Percentiles rank a stretch among this genome's conserved stretches.
phyloP scores from a whole-genome alignment of 2,113 vertebrate species.

The Onychostoma macrolepis region DNA sequence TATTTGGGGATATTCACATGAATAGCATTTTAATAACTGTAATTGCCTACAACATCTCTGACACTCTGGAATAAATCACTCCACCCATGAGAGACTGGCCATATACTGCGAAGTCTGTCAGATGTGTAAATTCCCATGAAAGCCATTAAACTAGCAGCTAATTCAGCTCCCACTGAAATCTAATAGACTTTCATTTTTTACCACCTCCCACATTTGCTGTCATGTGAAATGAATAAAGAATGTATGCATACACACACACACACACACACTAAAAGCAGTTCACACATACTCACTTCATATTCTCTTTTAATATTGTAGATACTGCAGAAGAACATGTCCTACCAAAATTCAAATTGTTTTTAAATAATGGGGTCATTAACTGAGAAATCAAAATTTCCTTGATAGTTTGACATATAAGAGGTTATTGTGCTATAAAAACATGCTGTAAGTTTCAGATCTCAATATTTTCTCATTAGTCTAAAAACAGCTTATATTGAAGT shows the following conservation, averaged over 20 bases:
- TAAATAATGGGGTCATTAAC: background rate
- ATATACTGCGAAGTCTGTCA: conserved; percentile 64
- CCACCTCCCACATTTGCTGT: conserved; percentile 66
- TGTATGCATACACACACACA: conserved; percentile 45
- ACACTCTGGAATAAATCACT: conserved; percentile 65
- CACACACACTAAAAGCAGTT: conserved; percentile 45
- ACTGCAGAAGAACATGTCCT: no score
- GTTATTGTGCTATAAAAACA: no score
- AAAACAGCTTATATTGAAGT: no score
- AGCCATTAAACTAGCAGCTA: conserved; percentile 68
- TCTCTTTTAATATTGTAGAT: background rate
- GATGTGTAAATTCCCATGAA: conserved; percentile 63
- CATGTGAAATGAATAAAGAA: conserved; percentile 70
- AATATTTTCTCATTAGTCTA: no score
- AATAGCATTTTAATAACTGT: background rate
- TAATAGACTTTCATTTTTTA: conserved; percentile 60
- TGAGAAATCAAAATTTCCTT: no score
- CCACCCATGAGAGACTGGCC: conserved; percentile 60
- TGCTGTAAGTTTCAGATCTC: no score
- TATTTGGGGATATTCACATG: background rate
- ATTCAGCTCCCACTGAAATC: conserved; percentile 70
- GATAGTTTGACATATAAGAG: no score
- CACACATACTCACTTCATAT: background rate
- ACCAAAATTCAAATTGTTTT: no score
- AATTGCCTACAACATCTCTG: conserved; percentile 53